Evolutionary conservation across 2,797 vertebrate species (phyloP).

Genomic region (Manis crassicaudata): DNA sequence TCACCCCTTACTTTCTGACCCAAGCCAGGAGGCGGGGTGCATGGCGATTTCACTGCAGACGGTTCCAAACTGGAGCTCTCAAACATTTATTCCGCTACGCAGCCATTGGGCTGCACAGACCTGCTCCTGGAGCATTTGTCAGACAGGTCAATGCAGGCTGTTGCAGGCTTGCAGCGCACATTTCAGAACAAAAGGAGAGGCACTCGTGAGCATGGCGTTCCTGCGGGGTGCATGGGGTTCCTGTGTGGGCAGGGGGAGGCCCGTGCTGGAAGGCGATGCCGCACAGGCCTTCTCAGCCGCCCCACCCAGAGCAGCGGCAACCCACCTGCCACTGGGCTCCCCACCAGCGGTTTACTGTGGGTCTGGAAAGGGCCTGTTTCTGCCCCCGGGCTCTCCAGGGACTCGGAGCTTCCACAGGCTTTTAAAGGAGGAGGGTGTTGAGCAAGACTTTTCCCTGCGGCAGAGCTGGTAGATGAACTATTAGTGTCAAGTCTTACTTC

Average conservation of each 20-base stretch:
- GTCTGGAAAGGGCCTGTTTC: too few relatives aligned
- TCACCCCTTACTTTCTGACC: neutral
- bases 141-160: neutral
- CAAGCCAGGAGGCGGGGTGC: neutral
- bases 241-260: neutral
- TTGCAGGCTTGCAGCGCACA: neutral
- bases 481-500: slow-evolving; percentile 37
- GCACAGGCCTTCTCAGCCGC: neutral
- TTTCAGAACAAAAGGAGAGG: neutral
- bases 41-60: neutral
- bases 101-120: neutral
- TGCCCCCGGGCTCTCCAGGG: neutral
- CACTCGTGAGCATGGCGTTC: neutral
- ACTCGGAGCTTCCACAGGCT: neutral
- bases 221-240: neutral
- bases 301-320: accelerated
- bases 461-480: neutral
- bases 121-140: neutral
- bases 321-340: neutral
- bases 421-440: neutral
- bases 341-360: neutral
- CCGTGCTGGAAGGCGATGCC: accelerated
- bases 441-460: slow-evolving; percentile 9
- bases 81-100: neutral
- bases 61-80: neutral